These are phyloP conservation scores for Acanthopagrus latus DNA, from an alignment of 2,797 vertebrate genomes.

Conservation along the genomic window DNA sequence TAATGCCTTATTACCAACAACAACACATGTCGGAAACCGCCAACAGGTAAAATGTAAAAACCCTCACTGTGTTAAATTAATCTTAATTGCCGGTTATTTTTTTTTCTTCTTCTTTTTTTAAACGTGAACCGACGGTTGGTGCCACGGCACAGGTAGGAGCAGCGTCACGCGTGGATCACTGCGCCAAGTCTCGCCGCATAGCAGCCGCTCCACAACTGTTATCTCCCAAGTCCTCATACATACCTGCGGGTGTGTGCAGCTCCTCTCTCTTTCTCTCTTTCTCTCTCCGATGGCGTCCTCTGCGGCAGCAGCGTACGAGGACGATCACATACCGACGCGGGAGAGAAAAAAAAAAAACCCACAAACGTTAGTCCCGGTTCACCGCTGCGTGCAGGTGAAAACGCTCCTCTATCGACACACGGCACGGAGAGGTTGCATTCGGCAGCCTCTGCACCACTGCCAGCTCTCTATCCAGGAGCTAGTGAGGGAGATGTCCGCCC, in stretches of 20 bases:
- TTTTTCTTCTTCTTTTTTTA: no score
- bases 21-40: not conserved
- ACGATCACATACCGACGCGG: constrained; percentile 20
- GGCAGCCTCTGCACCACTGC: constrained; percentile 44
- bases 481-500: constrained; percentile 67
- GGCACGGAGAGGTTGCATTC: constrained; percentile 28
- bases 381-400: not conserved
- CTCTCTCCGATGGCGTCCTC: constrained; percentile 57
- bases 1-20: not conserved
- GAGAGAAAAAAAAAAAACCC: no score
- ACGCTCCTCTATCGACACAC: constrained; percentile 20
- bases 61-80: not conserved
- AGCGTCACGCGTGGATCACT: constrained; percentile 54
- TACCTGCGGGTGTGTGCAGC: constrained; percentile 69
- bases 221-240: constrained; percentile 46
- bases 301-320: constrained; percentile 61
- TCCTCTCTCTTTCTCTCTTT: constrained; percentile 24
- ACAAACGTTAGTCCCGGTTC: constrained; percentile 1
- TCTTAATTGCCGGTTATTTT: not conserved
- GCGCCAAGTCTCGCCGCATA: constrained; percentile 74
- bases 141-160: constrained; percentile 46
- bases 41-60: constrained; percentile 17
- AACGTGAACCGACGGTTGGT: not conserved
- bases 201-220: constrained; percentile 41
- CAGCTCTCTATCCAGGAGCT: constrained; percentile 59